phyloP scores from a whole-genome alignment of 2,113 vertebrate genomes.

The Poecile atricapillus region DNA sequence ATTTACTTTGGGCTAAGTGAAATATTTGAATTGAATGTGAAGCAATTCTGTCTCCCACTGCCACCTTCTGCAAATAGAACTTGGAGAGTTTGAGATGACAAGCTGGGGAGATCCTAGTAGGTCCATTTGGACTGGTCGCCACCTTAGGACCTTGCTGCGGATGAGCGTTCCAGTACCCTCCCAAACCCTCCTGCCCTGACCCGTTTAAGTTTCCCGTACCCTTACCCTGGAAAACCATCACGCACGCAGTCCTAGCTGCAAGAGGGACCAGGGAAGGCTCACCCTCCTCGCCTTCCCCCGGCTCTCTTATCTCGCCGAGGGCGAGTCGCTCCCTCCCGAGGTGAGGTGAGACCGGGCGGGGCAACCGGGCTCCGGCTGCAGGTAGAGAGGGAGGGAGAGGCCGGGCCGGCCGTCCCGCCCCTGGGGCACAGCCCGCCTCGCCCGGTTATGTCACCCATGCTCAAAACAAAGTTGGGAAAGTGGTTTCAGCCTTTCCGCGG shows the following conservation, averaged over 20 bases:
- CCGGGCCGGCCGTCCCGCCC: background rate
- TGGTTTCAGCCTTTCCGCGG: background rate
- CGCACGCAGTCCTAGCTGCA: background rate
- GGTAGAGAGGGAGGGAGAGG: background rate
- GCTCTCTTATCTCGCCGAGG: background rate
- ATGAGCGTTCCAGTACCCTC: too few species aligned
- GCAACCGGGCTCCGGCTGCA: background rate
- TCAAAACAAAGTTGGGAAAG: background rate
- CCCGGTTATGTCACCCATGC: background rate
- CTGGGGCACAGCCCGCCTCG: background rate
- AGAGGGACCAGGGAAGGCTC: too few species aligned
- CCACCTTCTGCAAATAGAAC: too few species aligned
- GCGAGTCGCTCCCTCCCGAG: background rate
- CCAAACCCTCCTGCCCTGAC: background rate
- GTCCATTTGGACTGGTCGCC: background rate
- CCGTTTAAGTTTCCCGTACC: fast-evolving
- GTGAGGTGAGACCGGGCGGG: background rate
- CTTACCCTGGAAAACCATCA: background rate
- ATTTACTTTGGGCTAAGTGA: background rate
- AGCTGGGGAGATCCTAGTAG: fast-evolving
- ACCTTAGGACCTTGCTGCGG: background rate
- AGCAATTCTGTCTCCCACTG: fast-evolving
- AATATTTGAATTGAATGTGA: background rate
- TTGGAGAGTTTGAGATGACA: background rate
- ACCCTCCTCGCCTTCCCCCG: fast-evolving